Conservation (phyloP, 1,140 invertebrate genomes). For the Heterodera schachtii region DNA sequence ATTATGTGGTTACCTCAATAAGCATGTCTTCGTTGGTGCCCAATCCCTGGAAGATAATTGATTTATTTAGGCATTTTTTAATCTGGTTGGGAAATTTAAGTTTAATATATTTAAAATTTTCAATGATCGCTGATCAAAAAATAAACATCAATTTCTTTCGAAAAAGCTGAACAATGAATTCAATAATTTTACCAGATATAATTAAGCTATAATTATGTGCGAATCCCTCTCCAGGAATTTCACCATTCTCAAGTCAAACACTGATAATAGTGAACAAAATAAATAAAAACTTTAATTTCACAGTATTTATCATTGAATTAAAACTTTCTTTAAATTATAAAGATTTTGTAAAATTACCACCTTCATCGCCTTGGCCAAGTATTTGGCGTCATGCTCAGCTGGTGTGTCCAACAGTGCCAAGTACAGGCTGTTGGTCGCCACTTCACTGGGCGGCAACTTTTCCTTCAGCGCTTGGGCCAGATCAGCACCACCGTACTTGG, state of each 20-base stretch:
- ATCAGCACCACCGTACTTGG: constrained; percentile 23
- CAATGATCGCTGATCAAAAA: not conserved
- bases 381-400: constrained; percentile 82
- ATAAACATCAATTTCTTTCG: not conserved
- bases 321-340: too few species aligned
- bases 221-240: too few species aligned
- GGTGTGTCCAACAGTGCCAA: constrained; percentile 84
- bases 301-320: too few species aligned
- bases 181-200: not conserved
- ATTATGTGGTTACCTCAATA: constrained; percentile 64
- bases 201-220: too few species aligned
- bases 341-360: not conserved
- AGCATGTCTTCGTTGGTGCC: constrained; percentile 69
- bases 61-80: not conserved
- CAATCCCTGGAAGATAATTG: constrained; percentile 68
- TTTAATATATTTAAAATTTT: too few species aligned
- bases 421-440: constrained; percentile 71
- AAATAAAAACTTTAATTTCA: too few species aligned
- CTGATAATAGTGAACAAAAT: too few species aligned
- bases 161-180: not conserved
- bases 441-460: constrained; percentile 28
- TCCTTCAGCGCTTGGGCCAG: constrained; percentile 21
- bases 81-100: too few species aligned
- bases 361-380: constrained; percentile 75
- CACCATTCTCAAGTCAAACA: too few species aligned